Evolutionary conservation across 1,140 invertebrate species (phyloP), one percentile per base, ranked within the genome.

Genomic region (Globodera ellingtonae): DNA sequence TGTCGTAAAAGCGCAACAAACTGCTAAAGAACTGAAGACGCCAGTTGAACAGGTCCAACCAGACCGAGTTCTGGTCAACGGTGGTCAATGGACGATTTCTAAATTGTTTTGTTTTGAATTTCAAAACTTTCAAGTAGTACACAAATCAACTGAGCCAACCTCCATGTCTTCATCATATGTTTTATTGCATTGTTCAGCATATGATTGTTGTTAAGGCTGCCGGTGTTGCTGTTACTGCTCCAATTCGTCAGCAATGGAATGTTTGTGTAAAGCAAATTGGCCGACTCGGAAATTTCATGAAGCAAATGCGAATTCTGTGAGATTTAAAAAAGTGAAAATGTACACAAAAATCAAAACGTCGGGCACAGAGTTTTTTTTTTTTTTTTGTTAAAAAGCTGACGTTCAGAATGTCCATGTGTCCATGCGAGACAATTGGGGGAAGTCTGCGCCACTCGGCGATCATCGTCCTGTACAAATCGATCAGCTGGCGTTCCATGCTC

Each of bases 41-140:
- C 81, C 84, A 86, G 67, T 67, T 86, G 56, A 82, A 85, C 44
- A 84, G 62, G 70, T 82, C 83, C 24, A 81, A 47, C 82, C 85
- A 85, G 21, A 83, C 66, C 70, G 46, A 70, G 35, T 82, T 24
- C 44, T 81, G 81, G 65, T 84, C 83, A 8, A 84, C 62, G 10
- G 47, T 59, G 44, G 84, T 84, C 10, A 86, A 21, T 18, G 83
- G 75, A 50, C 83, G 79, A 52, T 73, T 86, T 73, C 80, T n/a
- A 83, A 82, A 82, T 48, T 24, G 24, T 24, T 24, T 35, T 15
- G 15, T 44, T 24, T 7, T 8, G 44, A 77, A 77, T 75, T 75
- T 15, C 3, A 15, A 35, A 50, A 21, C n/a, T 78, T 80, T 80
- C 0, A 80, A 21, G 50, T 35, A 21, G 50, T 35, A n/a, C 7